Base-by-base conservation (phyloP, 2,888 invertebrate genomes). In the Subacronicta megacephala region DNA sequence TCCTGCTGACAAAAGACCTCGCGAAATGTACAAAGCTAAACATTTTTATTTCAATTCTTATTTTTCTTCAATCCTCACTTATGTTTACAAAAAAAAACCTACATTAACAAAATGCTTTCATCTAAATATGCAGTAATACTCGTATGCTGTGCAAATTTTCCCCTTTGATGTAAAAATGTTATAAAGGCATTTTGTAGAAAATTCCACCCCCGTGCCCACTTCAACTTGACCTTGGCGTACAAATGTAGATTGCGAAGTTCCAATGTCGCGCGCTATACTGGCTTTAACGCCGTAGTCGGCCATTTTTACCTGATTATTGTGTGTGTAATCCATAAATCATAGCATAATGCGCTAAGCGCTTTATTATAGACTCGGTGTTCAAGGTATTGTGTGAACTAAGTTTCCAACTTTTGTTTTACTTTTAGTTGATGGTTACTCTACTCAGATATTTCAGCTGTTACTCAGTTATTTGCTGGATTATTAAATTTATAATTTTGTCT, bases 171-270 rank as follows among this genome's bases (percentile, higher is more conserved):
- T 43, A 23, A 44, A 17, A 67, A 66, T 33, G 54, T 55, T 61
- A 61, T 45, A 60, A 49, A 70, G 17, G 16, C 38, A 45, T 59
- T 63, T 70, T 63, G 60, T 60, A 67, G 67, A 61, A 67, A 44
- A 59, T 72, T 75, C 53, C 56, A 63, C 55, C 65, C 75, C 59
- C 47, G 53, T 63, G 47, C 63, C 42, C 51, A 62, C 72, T 75
- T 60, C 33, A 52, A 44, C 52, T 71, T 61, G 47, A 51, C 70
- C 77, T 69, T 70, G 73, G 73, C 53, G 49, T 36, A 43, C 49
- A 54, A 59, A 40, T 59, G 56, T 59, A 53, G 59, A 62, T 73
- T 61, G 76, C 74, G 50, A 76, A 66, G 66, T 76, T 69, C 56
- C 77, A 74, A 69, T 73, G 70, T 73, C 60, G 20, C 55, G 50